Evolutionary conservation across 1,140 invertebrate genomes (phyloP).

Genomic region (Galleria mellonella): DNA sequence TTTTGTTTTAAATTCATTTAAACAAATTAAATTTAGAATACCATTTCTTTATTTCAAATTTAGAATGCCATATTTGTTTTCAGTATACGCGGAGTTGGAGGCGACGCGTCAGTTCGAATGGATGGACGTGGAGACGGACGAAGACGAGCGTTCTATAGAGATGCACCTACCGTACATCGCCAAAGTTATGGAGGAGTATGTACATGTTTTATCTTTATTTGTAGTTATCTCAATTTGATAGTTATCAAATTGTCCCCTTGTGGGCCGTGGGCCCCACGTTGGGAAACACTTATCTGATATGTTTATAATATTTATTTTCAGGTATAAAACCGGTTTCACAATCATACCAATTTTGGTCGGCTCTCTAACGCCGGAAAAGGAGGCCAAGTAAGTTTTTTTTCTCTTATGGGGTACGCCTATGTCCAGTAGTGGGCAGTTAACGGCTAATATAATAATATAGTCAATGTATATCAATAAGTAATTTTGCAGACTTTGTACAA

Average conservation of each 20-base stretch:
- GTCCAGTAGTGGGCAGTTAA: too few relatives aligned
- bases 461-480: too few relatives aligned
- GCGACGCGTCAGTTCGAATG: conserved; percentile 92
- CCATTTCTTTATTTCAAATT: too few relatives aligned
- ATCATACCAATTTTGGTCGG: conserved; percentile 98
- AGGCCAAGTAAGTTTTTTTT: conserved; percentile 83
- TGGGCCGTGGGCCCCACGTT: too few relatives aligned
- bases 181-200: conserved; percentile 97
- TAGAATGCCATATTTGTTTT: conserved; percentile 18
- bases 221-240: too few relatives aligned
- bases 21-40: too few relatives aligned
- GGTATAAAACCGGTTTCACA: conserved; percentile 90
- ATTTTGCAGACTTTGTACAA: too few relatives aligned
- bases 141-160: conserved; percentile 97
- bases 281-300: too few relatives aligned
- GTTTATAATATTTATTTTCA: conserved; percentile 57
- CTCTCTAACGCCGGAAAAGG: conserved; percentile 91
- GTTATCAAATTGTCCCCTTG: too few relatives aligned
- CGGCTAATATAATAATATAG: too few relatives aligned
- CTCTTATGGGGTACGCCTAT: too few relatives aligned
- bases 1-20: too few relatives aligned
- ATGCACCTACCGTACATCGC: conserved; percentile 99
- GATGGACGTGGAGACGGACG: conserved; percentile 93
- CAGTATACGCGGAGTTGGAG: conserved; percentile 84
- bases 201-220: conserved; percentile 15